Percentiles rank a stretch among this genome's conserved stretches.
phyloP scores from a whole-genome alignment of 2,888 invertebrate genomes.

The Tenthredo notha region DNA sequence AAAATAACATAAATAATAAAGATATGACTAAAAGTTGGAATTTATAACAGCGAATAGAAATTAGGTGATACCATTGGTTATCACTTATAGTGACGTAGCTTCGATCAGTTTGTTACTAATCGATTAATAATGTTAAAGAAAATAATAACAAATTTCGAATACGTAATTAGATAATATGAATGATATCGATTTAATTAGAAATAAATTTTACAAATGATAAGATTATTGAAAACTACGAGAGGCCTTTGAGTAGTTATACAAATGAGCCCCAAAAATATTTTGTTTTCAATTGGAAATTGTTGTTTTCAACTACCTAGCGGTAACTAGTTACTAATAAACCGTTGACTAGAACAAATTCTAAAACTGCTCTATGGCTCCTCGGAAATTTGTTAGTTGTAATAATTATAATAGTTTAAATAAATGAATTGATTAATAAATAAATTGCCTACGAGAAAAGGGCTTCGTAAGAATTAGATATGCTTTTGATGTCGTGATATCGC shows the following conservation, averaged over 20 bases:
- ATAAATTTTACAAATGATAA: constrained; percentile 4
- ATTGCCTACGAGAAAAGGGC: neutral
- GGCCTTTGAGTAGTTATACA: constrained; percentile 42
- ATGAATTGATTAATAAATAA: neutral
- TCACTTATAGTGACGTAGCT: neutral
- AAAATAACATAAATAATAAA: neutral
- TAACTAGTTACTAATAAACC: neutral
- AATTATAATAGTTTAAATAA: neutral
- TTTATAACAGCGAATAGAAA: neutral
- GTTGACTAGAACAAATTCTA: constrained; percentile 50
- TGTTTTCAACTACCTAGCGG: constrained; percentile 42
- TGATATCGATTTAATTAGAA: constrained; percentile 5
- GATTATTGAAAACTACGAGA: constrained; percentile 1
- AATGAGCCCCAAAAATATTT: constrained; percentile 53
- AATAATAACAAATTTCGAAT: constrained; percentile 2
- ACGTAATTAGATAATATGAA: constrained; percentile 4
- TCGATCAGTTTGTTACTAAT: neutral
- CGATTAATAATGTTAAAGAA: neutral
- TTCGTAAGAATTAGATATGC: neutral
- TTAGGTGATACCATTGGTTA: neutral
- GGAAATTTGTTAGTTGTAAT: neutral
- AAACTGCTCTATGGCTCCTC: constrained; percentile 51
- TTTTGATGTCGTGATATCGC: constrained; percentile 26
- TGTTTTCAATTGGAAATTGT: constrained; percentile 51
- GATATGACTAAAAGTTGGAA: neutral